phyloP scores from a whole-genome alignment of 2,888 invertebrate genomes.

The Mesorhabditis sp. region DNA sequence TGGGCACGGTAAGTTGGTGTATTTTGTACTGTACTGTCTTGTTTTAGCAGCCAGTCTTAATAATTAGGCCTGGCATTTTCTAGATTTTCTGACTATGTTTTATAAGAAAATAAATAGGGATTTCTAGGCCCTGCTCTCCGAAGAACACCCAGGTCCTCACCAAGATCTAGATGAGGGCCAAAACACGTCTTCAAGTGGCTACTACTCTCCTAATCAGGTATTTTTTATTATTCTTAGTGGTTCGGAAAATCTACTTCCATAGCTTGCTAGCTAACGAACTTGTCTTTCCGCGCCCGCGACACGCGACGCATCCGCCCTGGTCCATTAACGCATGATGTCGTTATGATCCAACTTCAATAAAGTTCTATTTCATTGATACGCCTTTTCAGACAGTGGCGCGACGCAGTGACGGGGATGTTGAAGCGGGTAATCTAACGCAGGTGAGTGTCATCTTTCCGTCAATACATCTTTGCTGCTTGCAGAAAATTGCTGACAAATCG shows the following conservation, averaged over 20 bases:
- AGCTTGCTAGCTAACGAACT: no score
- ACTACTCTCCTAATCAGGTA: background rate
- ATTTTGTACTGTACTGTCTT: background rate
- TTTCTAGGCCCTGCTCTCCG: background rate
- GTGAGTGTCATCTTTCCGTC: no score
- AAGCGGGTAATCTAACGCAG: background rate
- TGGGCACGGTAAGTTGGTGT: background rate
- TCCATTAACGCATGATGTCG: no score
- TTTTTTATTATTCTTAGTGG: background rate
- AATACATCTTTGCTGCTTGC: no score
- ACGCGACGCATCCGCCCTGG: no score
- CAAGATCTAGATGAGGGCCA: background rate
- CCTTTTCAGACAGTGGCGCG: background rate
- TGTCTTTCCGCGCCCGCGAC: no score
- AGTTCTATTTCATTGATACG: no score
- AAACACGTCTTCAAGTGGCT: background rate
- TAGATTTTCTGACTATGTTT: no score
- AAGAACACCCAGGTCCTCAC: background rate
- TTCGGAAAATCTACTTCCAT: background rate
- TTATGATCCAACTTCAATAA: no score
- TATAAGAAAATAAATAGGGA: background rate
- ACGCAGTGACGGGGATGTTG: constrained; percentile 3
- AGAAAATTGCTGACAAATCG: no score
- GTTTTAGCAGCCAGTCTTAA: background rate
- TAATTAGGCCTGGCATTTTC: no score